Percentiles rank a stretch among this genome's conserved stretches.
These are phyloP conservation scores for Arctocebus calabarensis DNA, from an alignment of 2,797 vertebrate genomes.

Conservation along the genomic window DNA sequence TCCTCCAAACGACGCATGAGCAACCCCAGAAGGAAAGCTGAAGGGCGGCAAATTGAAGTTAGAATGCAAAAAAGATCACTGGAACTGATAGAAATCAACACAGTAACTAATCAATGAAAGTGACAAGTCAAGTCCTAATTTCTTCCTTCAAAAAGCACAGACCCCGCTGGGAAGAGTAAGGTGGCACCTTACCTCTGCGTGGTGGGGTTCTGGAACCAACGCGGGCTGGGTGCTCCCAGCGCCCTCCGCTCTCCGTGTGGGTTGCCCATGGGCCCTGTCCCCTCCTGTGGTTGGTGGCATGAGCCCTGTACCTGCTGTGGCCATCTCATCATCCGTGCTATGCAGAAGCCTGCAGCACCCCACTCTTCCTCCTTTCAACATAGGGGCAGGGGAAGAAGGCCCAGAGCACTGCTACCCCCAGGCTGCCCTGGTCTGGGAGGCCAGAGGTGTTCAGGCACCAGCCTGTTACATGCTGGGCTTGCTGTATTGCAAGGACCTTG, in stretches of 20 bases:
- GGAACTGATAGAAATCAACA: background rate
- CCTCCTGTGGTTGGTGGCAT: too few relatives aligned
- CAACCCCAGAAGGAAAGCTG: background rate
- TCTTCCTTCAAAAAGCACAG: background rate
- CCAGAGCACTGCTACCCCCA: background rate
- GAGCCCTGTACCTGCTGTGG: too few relatives aligned
- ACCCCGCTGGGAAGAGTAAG: too few relatives aligned
- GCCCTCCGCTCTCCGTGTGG: background rate
- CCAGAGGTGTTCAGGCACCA: background rate
- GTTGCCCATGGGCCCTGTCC: too few relatives aligned
- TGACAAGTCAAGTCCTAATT: background rate
- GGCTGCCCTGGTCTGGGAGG: background rate
- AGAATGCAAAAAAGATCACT: background rate
- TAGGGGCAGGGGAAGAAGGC: background rate
- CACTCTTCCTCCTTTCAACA: background rate
- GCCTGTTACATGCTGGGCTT: background rate
- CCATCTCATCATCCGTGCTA: rapidly evolving
- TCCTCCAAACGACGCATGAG: background rate
- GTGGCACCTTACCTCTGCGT: background rate
- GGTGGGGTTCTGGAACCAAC: background rate
- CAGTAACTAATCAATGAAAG: background rate
- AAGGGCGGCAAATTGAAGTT: background rate
- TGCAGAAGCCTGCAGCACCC: background rate
- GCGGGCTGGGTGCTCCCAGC: too few relatives aligned
- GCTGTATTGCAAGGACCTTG: rapidly evolving